A percentile compares a stretch with the other conserved stretches of the same genome.
Evolutionary conservation across 2,888 invertebrate genomes (phyloP).

Genomic region (Hyppa rectilinea): DNA sequence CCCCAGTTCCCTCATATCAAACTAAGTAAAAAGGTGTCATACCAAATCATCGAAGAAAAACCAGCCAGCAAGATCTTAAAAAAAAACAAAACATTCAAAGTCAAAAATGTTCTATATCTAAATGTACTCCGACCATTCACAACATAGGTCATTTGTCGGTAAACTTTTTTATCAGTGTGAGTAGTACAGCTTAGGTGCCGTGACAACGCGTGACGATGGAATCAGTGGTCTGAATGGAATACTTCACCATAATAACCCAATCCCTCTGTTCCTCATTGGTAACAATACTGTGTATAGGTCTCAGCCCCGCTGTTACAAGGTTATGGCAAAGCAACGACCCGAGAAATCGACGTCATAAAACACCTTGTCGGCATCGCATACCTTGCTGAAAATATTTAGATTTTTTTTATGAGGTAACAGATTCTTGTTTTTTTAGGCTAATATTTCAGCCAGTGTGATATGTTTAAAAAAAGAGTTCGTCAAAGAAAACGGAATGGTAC

Average conservation of each 20-base stretch:
- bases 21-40: neutral
- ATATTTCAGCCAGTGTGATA: neutral
- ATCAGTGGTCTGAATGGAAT: no score
- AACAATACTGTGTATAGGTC: slow-evolving; percentile 48
- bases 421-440: neutral
- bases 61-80: neutral
- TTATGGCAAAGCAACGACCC: slow-evolving; percentile 57
- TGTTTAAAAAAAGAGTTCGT: neutral
- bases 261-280: slow-evolving; percentile 32
- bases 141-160: neutral
- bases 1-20: neutral
- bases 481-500: neutral
- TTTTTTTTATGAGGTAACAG: slow-evolving; percentile 10
- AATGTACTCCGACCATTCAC: neutral
- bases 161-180: no score
- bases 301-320: slow-evolving; percentile 45
- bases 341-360: slow-evolving; percentile 66
- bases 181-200: no score
- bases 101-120: neutral
- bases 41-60: neutral
- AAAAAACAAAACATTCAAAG: neutral
- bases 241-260: slow-evolving; percentile 30
- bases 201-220: no score
- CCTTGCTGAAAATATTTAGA: slow-evolving; percentile 43
- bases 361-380: slow-evolving; percentile 58